Evolutionary conservation across 1,140 invertebrate genomes (phyloP), one percentile per base, ranked within the genome.

Genomic region (Drosophila suzukii): DNA sequence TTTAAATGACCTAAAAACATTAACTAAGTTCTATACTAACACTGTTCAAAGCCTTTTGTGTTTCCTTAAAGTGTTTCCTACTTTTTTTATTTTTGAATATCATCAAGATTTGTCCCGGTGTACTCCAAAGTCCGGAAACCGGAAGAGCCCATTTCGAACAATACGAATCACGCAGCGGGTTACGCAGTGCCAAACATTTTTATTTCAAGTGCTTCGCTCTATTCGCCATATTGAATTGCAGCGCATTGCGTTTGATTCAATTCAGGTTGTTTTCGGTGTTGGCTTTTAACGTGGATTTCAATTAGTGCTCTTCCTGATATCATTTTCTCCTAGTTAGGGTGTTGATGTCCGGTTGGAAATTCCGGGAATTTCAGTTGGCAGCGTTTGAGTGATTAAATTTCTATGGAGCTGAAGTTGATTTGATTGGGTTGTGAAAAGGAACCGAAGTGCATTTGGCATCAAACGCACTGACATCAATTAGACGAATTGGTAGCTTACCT

Each of bases 151-250:
- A 27, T 13, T 47, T 44, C 36, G 24, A 65, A 66, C 47, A 66
- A 49, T 57, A 71, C 65, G 41, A 71, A 71, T 71, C 51, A 58
- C 36, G 55, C 30, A 43, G 20, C 44, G 68, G 51, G 66, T 58
- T 71, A 71, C 67, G 55, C 71, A 60, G 72, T 76, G 53, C 56
- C 72, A 76, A 81, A 66, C 56, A 81, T 81, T 76, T 66, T 68
- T 66, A 68, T 66, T 66, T 66, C 61, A 36, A 65, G 55, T 60
- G 20, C 44, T 50, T 65, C 43, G 34, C 41, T 59, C 20, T 27
- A 41, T 47, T 70, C 67, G 30, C 36, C 30, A 36, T 39, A 71
- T 58, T 57, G 51, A 57, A 57, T 71, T 34, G 65, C 67, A 71
- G 6, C 51, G 46, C 46, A 27, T 17, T 51, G 47, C 65, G 63